Conservation (phyloP, 1,140 invertebrate species). For the Ruditapes philippinarum region DNA sequence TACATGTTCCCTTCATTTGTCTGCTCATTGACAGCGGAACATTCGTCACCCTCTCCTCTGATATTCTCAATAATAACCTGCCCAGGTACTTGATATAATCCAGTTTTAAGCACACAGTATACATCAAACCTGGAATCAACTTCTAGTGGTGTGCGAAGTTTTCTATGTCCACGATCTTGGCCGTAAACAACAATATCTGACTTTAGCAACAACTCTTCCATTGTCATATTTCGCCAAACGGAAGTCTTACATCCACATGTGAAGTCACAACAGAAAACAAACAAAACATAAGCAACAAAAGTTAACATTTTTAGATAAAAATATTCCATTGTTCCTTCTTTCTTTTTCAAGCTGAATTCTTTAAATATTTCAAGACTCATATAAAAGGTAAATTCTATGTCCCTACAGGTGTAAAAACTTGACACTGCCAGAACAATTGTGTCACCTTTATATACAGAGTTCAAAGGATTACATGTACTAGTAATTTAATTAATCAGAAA, state of each 20-base stretch:
- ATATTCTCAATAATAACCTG: conserved; percentile 57
- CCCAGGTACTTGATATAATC: conserved; percentile 17
- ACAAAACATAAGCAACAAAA: no score
- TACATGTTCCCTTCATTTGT: conserved; percentile 20
- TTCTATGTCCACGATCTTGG: conserved; percentile 31
- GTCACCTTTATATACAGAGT: no score
- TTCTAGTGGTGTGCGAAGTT: conserved; percentile 32
- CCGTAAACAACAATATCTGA: conserved; percentile 62
- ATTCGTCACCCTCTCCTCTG: not conserved
- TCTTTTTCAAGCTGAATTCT: no score
- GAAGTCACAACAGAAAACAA: no score
- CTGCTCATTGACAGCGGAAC: conserved; percentile 32
- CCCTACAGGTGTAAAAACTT: no score
- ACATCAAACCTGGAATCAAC: conserved; percentile 54
- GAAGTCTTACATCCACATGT: conserved; percentile 17
- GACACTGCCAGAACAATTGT: no score
- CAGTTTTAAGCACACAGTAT: conserved; percentile 55
- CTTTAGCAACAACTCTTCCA: conserved; percentile 49
- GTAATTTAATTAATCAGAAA: no score
- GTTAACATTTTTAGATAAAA: no score
- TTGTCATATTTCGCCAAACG: conserved; percentile 50
- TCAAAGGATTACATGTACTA: no score
- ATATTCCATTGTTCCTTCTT: no score
- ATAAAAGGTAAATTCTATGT: no score
- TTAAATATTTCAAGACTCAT: no score